Percentiles rank a stretch among this genome's conserved stretches.
Conservation (phyloP, 1,140 invertebrate species). For the Apis mellifera region Amel_HAv3.1 CM009937.2:13322501-13323000, state of each 20-base stretch:
- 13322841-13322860: constrained; percentile 18
- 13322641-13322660: constrained; percentile 81
- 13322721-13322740: constrained; percentile 36
- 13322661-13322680: constrained; percentile 74
- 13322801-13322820: constrained; percentile 8
- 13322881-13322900: constrained; percentile 12
- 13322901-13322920: background rate
- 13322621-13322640: constrained; percentile 80
- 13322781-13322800: constrained; percentile 56
- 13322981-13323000: background rate
- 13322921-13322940: constrained; percentile 12
- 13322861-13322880: constrained; percentile 27
- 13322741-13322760: constrained; percentile 5
- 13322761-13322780: constrained; percentile 7
- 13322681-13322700: constrained; percentile 65
- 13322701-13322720: constrained; percentile 60
- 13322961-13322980: background rate
- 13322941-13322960: background rate
- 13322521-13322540: constrained; percentile 62
- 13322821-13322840: constrained; percentile 20
- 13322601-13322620: constrained; percentile 80
- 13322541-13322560: constrained; percentile 48
- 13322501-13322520: constrained; percentile 20
- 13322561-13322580: constrained; percentile 50
- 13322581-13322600: constrained; percentile 64